Conservation (phyloP, 2,797 vertebrate species). For the Sebastes trivittatus region DNA sequence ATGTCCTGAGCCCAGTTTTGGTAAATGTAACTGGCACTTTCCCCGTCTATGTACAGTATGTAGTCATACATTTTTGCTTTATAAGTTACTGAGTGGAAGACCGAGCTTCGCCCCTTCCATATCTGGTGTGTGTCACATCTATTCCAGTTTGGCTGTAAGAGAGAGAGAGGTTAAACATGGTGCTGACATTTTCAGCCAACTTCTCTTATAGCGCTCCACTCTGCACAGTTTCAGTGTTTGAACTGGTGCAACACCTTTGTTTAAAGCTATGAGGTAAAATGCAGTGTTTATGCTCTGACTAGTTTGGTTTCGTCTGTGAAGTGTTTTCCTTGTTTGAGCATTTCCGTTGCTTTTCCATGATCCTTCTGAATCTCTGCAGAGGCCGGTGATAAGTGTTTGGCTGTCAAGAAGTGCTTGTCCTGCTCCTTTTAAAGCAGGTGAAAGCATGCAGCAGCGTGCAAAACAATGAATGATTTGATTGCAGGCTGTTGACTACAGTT, state of each 20-base stretch:
- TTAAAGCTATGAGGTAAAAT: slow-evolving; percentile 32
- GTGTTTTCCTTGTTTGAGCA: neutral
- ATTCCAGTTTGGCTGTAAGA: slow-evolving; percentile 19
- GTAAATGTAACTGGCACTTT: neutral
- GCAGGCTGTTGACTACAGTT: neutral
- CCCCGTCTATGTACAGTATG: neutral
- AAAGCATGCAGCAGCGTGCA: neutral
- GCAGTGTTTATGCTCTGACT: slow-evolving; percentile 1
- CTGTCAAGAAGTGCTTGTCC: neutral
- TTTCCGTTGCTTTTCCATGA: neutral
- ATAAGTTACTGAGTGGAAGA: neutral
- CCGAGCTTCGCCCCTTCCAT: neutral
- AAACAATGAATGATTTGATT: neutral
- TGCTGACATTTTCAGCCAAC: slow-evolving; percentile 5
- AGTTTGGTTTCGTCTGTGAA: slow-evolving; percentile 1
- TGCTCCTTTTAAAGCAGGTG: neutral
- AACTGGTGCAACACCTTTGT: slow-evolving; percentile 34
- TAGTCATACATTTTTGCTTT: neutral
- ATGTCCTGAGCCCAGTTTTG: too few relatives aligned
- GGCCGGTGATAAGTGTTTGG: neutral
- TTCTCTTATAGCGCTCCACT: neutral
- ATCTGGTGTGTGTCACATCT: slow-evolving; percentile 20
- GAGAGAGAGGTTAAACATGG: neutral
- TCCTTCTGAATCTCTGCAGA: neutral
- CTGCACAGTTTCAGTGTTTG: slow-evolving; percentile 17